Evolutionary conservation across 2,888 invertebrate species (phyloP).

Genomic region (Prenolepis imparis): DNA sequence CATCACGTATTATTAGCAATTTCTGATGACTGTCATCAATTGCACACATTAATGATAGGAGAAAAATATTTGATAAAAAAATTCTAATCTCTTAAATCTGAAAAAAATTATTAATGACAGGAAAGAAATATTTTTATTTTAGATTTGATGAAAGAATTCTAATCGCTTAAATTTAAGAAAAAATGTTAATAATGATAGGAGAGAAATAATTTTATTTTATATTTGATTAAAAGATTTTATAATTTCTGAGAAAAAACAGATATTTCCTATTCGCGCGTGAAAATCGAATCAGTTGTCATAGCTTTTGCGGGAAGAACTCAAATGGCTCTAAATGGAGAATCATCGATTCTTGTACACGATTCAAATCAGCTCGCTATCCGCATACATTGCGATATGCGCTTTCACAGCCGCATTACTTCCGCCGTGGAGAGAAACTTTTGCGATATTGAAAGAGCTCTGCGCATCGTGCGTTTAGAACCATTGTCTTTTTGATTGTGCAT

Average conservation of each 20-base stretch:
- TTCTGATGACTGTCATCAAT: not conserved
- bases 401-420: conserved; percentile 52
- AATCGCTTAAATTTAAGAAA: not conserved
- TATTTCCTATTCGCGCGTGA: not conserved
- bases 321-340: not conserved
- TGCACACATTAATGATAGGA: not conserved
- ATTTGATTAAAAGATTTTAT: too few relatives aligned
- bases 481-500: conserved; percentile 1
- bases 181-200: too few relatives aligned
- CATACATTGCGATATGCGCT: conserved; percentile 35
- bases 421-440: conserved; percentile 46
- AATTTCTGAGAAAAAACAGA: too few relatives aligned
- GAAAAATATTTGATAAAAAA: not conserved
- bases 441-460: conserved; percentile 34
- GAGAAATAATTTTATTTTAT: too few relatives aligned
- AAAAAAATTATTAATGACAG: not conserved
- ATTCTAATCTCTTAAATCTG: not conserved
- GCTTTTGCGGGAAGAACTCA: not conserved
- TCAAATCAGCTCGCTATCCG: conserved; percentile 37
- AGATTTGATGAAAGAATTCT: too few relatives aligned
- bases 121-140: too few relatives aligned
- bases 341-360: conserved; percentile 33
- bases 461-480: not conserved
- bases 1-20: not conserved
- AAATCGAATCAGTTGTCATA: not conserved